phyloP scores from a whole-genome alignment of 2,888 invertebrate species.

The Drosophila prolongata region DNA sequence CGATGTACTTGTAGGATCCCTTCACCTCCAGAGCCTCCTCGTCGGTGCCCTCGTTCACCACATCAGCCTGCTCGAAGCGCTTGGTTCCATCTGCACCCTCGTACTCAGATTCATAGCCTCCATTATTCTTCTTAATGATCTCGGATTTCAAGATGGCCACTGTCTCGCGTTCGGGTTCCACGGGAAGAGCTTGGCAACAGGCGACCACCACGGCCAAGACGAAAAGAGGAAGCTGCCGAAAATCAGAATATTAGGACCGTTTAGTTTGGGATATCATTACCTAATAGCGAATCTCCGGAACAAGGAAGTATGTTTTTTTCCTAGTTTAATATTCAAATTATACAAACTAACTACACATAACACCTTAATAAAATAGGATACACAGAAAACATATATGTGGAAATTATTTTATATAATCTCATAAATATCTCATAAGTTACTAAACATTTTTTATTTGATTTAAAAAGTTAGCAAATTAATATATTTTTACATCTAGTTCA shows the following conservation, averaged over 20 bases:
- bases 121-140: constrained; percentile 67
- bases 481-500: no score
- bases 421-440: no score
- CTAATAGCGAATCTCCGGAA: no score
- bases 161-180: constrained; percentile 48
- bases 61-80: constrained; percentile 71
- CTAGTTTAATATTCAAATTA: no score
- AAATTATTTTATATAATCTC: no score
- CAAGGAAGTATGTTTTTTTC: no score
- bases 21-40: constrained; percentile 74
- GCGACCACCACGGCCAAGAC: constrained; percentile 42
- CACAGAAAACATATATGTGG: no score
- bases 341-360: no score
- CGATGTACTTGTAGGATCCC: constrained; percentile 82
- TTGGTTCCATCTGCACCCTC: constrained; percentile 76
- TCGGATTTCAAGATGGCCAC: constrained; percentile 73
- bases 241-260: not conserved
- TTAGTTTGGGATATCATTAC: no score
- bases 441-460: no score
- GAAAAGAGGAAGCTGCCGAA: constrained; percentile 48
- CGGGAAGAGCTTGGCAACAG: constrained; percentile 53
- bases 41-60: constrained; percentile 72
- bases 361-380: no score
- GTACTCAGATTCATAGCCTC: constrained; percentile 73
- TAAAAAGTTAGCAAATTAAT: no score